Evolutionary conservation across 2,113 vertebrate species (phyloP), one percentile per base, ranked within the genome.

Genomic region (Sturnira hondurensis): DNA sequence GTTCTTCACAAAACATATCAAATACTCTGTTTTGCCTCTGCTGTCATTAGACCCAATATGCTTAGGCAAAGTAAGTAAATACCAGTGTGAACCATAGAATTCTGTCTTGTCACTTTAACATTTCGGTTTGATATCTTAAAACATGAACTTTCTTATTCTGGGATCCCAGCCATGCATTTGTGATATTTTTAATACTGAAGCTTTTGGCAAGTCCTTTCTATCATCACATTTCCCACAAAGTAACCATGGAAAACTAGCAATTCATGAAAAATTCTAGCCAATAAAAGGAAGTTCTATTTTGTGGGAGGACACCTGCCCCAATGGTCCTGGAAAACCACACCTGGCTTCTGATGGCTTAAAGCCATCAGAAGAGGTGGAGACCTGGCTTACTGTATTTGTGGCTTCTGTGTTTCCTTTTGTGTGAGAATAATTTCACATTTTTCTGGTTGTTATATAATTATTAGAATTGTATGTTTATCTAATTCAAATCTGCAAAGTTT

Each of bases 401-500:
- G 12, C 14, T 67, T 45, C 67, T 80, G 50, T 58, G 24, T 93
- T 83, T 73, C n/a, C 16, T 73, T 65, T 73, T 61, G 20, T 26
- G n/a, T 93, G 41, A 88, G n/a, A 91, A 84, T 88, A 81, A 43
- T 83, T 83, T 93, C 63, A 88, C 16, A 70, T 24, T n/a, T 74
- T 36, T 14, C 10, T 74, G 20, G 16, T 81, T 83, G 67, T 82
- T 58, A 84, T 43, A 33, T n/a, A 67, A 52, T 38, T 87, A 87
- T n/a, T 87, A 58, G 63, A 47, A 50, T 38, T 28, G 20, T 36
- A 24, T 50, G 70, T 58, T 78, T 58, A 70, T 70, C 9, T 61
- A 86, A 87, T 56, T 20, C 16, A 61, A n/a, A 7, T 70, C 33
- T 10, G 9, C 4, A 7, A 10, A 31, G 14, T 33, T 80, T 80